Conservation (phyloP, 2,888 invertebrate genomes). For the Cosmia trapezina region DNA sequence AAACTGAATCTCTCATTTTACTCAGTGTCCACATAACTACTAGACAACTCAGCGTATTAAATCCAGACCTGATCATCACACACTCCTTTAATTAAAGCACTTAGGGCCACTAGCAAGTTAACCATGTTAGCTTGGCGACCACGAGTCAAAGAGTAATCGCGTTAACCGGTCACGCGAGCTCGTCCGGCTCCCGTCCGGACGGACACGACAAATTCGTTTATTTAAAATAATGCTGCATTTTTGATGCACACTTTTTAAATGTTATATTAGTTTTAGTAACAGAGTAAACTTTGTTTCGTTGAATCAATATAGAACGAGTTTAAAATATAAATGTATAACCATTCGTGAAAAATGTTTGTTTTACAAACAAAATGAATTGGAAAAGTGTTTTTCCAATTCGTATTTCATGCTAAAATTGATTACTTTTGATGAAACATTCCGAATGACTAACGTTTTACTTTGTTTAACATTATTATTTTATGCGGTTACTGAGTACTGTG, state of each 20-base stretch:
- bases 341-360: background rate
- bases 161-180: constrained; percentile 34
- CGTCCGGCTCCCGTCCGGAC: constrained; percentile 11
- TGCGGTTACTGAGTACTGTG: background rate
- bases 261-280: constrained; percentile 2
- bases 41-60: background rate
- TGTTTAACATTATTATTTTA: no score
- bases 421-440: background rate
- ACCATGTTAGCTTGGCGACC: constrained; percentile 45
- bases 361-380: background rate
- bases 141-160: constrained; percentile 46
- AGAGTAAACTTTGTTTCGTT: constrained; percentile 14
- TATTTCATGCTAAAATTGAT: background rate
- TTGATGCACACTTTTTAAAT: constrained; percentile 16
- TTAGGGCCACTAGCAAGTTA: constrained; percentile 31
- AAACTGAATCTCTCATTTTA: background rate
- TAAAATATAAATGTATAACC: background rate
- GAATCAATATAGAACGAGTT: constrained; percentile 21
- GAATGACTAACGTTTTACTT: no score
- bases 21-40: background rate
- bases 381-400: background rate
- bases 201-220: constrained; percentile 38
- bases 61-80: constrained; percentile 19
- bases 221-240: constrained; percentile 32
- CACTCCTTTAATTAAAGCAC: constrained; percentile 30